Evolutionary conservation across 2,797 vertebrate genomes (phyloP), one percentile per base, ranked within the genome.

Genomic region (Sebastes minor): DNA sequence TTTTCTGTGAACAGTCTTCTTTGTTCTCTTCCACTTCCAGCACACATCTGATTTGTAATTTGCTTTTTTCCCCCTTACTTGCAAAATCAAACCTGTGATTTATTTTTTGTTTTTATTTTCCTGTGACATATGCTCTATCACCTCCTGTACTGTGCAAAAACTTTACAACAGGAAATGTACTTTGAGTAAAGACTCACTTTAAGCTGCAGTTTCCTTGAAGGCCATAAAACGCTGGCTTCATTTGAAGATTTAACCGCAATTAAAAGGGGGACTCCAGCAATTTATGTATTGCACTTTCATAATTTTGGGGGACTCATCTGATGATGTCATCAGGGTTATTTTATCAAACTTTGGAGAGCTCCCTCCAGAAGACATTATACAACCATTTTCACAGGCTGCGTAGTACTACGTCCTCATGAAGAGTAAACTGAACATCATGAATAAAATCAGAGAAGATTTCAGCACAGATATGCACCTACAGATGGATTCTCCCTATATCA

Each of bases 11-110:
- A 35, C 55, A 74, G 20, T 32, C 30, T 49, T 63, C 62, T 78
- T 82, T 85, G 56, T 76, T 84, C 53, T 86, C 78, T 49, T 49
- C 59, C 71, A 74, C 57, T 76, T 78, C 13, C 5, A 49, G 65
- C 67, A 71, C 65, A 76, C 12, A 75, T 46, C 33, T 52, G 16
- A 62, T 56, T 80, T 77, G 33, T 71, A 12, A 72, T 65, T 53
- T 42, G 56, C n/a, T 42, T 20, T 46, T 52, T 32, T 12, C 8
- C 11, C 10, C 6, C 42, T 60, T 27, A 38, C 18, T 57, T 70
- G 13, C 22, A 3, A 78, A 12, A 56, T 73, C 10, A 71, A 70
- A 69, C 61, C 46, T 23, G 53, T 49, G 11, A 42, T 42, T 53
- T 18, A 1, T 63, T 52, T 60, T 63, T 52, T 30, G 18, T 63